Evolutionary conservation across 2,113 vertebrate genomes (phyloP), one percentile per base, ranked within the genome.

Genomic region (Heterotis niloticus): DNA sequence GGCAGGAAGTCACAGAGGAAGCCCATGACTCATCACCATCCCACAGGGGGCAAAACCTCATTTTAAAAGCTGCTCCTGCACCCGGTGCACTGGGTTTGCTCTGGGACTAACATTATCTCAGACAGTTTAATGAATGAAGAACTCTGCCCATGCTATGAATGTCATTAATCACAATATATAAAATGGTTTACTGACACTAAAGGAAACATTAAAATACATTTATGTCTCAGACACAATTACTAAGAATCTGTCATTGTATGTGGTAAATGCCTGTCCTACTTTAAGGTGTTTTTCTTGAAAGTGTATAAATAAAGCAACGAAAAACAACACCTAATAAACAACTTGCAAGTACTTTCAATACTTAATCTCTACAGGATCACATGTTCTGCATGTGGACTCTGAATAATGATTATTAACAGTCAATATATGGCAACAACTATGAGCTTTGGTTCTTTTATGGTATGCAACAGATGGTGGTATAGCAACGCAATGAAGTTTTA

Each of bases 41-140:
- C 23, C 23, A 51, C 57, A 57, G 16, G 14, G 10, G 10, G 28
- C 4, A 28, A 20, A 74, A 57, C 51, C 54, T 51, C 26, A 14
- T 74, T 57, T n/a, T 54, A 74, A 54, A 59, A 59, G n/a, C 71
- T 74, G 54, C 28, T 24, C 71, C 71, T 74, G 71, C n/a, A 56
- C n/a, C 71, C 23, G 17, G 24, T 26, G 23, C 54, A 59, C 71
- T 20, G 59, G 10, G 10, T 14, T 14, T 62, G 13, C 57, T 54
- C 12, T 24, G 56, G 14, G 54, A 74, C 52, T 26, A 26, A 23
- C n/a, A 57, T 74, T 74, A 59, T 59, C 71, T 74, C 23, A 74
- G 24, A 74, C 23, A 57, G 5, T 13, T 57, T 26, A 20, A 74
- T 74, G 12, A n/a, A 65, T 23, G 23, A 57, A 74, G 56, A 74